Conservation (phyloP, 2,113 vertebrate species). For the Urocolius indicus region DNA sequence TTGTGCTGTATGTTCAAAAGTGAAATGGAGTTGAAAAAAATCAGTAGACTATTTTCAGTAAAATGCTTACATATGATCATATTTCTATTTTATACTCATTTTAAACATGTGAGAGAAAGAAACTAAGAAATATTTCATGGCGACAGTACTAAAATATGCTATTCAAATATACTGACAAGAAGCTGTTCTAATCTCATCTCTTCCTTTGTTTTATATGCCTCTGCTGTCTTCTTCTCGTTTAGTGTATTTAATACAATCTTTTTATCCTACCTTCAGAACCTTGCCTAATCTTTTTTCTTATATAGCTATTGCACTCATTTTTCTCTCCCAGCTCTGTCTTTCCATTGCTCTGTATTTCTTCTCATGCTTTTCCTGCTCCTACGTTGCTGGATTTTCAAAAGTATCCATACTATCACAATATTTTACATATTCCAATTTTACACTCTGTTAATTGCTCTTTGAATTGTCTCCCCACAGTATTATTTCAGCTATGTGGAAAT, state of each 20-base stretch:
- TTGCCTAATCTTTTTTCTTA: background rate
- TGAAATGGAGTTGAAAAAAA: background rate
- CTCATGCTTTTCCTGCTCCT: background rate
- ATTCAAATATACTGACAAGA: conserved; percentile 35
- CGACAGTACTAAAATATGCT: background rate
- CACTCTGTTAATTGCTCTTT: background rate
- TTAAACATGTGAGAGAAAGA: background rate
- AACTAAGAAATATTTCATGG: background rate
- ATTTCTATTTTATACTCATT: background rate
- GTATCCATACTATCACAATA: background rate
- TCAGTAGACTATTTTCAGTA: background rate
- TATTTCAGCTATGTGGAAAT: background rate
- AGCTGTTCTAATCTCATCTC: conserved; percentile 13
- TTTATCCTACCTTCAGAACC: background rate
- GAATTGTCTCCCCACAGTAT: background rate
- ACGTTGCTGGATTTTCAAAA: background rate
- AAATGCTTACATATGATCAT: background rate
- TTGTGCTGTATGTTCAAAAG: background rate
- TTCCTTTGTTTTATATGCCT: background rate
- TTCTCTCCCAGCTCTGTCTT: background rate
- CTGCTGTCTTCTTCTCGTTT: background rate
- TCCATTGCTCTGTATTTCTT: background rate
- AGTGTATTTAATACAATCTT: background rate
- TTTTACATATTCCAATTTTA: conserved; percentile 1
- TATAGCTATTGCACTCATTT: background rate